phyloP scores from a whole-genome alignment of 2,113 vertebrate genomes.

The Xenopus laevis region DNA sequence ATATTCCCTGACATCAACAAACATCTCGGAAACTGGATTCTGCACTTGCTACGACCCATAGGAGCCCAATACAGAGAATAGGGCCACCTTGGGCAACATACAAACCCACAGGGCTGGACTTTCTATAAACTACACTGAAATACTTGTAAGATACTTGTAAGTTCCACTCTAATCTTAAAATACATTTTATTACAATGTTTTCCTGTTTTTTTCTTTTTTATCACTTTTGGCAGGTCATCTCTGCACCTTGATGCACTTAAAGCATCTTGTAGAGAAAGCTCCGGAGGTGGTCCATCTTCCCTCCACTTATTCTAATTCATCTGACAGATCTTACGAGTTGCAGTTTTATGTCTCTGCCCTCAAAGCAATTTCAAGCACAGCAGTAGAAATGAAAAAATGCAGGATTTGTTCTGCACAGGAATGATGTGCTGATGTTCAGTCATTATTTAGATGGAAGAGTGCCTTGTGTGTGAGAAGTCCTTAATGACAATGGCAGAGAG shows the following conservation, averaged over 20 bases:
- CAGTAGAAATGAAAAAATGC: background rate
- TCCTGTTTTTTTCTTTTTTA: background rate
- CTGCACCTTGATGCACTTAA: background rate
- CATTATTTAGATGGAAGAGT: constrained; percentile 1
- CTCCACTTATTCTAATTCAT: constrained; percentile 4
- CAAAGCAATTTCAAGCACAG: constrained; percentile 3
- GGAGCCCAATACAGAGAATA: too few relatives aligned
- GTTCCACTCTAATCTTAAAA: background rate
- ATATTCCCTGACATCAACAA: too few relatives aligned
- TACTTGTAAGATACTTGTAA: too few relatives aligned
- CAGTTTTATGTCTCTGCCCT: background rate
- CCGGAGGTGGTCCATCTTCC: background rate
- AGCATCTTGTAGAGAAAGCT: background rate
- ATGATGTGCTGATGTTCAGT: background rate
- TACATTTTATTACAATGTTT: background rate
- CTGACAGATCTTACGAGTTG: background rate
- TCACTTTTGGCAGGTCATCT: background rate
- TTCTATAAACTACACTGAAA: too few relatives aligned
- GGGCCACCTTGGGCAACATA: too few relatives aligned
- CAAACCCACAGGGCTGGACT: too few relatives aligned
- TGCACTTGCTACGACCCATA: too few relatives aligned
- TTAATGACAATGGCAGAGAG: constrained; percentile 2
- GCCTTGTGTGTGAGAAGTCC: background rate
- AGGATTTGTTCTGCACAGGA: background rate
- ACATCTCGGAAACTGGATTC: too few relatives aligned